These are phyloP conservation scores for Stigmatopora argus DNA, from an alignment of 2,113 vertebrate species.

Conservation along the genomic window DNA sequence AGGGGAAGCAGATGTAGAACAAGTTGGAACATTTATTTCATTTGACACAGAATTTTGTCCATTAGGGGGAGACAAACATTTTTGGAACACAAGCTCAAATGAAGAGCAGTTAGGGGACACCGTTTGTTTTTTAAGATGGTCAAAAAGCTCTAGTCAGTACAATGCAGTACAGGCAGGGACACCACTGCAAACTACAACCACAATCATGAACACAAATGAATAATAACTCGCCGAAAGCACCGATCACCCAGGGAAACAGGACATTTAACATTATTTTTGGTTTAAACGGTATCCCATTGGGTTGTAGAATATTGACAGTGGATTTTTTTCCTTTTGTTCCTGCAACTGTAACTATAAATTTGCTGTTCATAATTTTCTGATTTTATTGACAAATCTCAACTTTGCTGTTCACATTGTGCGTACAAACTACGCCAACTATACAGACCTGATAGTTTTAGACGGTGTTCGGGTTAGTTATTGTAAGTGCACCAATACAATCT, in stretches of 20 bases:
- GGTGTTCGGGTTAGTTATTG: slow-evolving; percentile 6
- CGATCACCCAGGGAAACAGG: too few species aligned
- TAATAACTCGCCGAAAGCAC: too few species aligned
- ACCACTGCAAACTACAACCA: neutral
- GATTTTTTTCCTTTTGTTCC: too few species aligned
- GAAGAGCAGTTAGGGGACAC: slow-evolving; percentile 22
- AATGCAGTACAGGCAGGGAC: neutral
- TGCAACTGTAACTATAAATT: neutral
- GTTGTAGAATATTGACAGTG: too few species aligned
- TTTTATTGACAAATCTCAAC: neutral
- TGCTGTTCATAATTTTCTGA: neutral
- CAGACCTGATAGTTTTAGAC: neutral
- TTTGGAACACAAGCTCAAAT: slow-evolving; percentile 25
- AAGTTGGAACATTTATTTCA: slow-evolving; percentile 35
- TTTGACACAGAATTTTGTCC: slow-evolving; percentile 23
- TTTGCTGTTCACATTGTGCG: neutral
- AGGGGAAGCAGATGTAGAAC: slow-evolving; percentile 60
- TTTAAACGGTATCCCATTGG: too few species aligned
- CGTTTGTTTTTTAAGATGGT: neutral
- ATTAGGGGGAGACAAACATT: slow-evolving; percentile 41
- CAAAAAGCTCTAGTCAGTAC: neutral
- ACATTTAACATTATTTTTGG: too few species aligned
- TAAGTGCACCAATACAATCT: slow-evolving; percentile 8
- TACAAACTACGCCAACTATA: slow-evolving; percentile 11
- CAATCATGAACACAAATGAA: neutral